Conservation (phyloP, 2,113 vertebrate genomes). For the Nestor notabilis region DNA sequence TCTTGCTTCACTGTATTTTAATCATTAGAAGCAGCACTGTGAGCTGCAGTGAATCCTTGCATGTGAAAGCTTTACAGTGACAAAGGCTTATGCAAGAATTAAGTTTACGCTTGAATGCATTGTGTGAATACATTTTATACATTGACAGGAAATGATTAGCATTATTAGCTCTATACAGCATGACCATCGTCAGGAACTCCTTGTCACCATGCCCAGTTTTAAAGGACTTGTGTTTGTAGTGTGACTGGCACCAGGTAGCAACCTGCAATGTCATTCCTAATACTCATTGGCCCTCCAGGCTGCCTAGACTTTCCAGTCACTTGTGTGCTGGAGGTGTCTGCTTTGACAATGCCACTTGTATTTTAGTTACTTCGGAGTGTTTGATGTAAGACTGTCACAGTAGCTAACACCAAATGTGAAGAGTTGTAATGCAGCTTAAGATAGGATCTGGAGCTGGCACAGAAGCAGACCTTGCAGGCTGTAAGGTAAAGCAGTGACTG, state of each 20-base stretch:
- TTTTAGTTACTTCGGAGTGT: neutral
- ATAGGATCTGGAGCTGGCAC: neutral
- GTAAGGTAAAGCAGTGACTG: neutral
- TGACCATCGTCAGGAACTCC: neutral
- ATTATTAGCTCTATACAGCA: neutral
- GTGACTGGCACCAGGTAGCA: neutral
- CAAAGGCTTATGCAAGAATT: neutral
- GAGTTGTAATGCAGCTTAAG: neutral
- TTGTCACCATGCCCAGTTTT: neutral
- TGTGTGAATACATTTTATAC: neutral
- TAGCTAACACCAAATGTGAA: neutral
- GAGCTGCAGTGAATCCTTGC: neutral
- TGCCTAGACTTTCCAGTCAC: neutral
- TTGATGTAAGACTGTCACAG: neutral
- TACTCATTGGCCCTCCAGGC: neutral
- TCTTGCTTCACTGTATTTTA: neutral
- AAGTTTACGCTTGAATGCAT: neutral
- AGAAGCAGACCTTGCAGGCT: neutral
- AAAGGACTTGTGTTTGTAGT: neutral
- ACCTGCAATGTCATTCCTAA: fast-evolving
- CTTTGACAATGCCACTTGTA: neutral
- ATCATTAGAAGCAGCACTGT: neutral
- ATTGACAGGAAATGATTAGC: neutral
- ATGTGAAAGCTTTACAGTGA: neutral
- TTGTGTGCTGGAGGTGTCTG: fast-evolving